phyloP scores from a whole-genome alignment of 37 sponge, comb jelly and placozoan species.

The Chondrosia reniformis region DNA sequence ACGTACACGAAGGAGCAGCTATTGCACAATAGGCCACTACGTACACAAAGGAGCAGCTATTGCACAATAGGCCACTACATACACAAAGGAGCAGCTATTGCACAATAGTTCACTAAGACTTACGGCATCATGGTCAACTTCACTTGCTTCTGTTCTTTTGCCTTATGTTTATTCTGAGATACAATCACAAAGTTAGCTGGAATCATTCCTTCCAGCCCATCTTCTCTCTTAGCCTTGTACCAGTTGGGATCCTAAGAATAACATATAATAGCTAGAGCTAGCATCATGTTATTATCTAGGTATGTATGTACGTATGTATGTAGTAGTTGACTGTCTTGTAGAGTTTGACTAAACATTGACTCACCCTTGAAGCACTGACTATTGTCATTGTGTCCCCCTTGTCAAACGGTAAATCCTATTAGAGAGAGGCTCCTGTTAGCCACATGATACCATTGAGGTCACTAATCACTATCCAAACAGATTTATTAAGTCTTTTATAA shows the following conservation, averaged over 20 bases:
- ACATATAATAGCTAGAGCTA: neutral
- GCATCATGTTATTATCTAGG: neutral
- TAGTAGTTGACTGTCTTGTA: no score
- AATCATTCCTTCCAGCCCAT: slow-evolving; percentile 88
- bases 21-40: no score
- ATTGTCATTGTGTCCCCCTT: slow-evolving; percentile 79
- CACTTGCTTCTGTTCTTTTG: neutral
- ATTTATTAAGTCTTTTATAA: no score
- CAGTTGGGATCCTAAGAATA: slow-evolving; percentile 85
- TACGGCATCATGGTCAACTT: slow-evolving; percentile 72
- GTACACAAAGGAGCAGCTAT: no score
- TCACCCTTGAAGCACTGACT: slow-evolving; percentile 63
- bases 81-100: no score
- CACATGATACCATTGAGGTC: no score
- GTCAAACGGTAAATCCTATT: slow-evolving; percentile 83
- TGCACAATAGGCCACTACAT: no score
- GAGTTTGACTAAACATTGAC: neutral
- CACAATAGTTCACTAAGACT: slow-evolving; percentile 27
- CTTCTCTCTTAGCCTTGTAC: slow-evolving; percentile 76
- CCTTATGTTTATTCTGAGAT: neutral
- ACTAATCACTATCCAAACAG: neutral
- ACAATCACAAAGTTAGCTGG: slow-evolving; percentile 80
- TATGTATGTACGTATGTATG: neutral
- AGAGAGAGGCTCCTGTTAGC: neutral
- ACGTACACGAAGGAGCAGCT: no score